Base-by-base conservation (phyloP, 2,888 invertebrate genomes). In the Lagria hirta region DNA sequence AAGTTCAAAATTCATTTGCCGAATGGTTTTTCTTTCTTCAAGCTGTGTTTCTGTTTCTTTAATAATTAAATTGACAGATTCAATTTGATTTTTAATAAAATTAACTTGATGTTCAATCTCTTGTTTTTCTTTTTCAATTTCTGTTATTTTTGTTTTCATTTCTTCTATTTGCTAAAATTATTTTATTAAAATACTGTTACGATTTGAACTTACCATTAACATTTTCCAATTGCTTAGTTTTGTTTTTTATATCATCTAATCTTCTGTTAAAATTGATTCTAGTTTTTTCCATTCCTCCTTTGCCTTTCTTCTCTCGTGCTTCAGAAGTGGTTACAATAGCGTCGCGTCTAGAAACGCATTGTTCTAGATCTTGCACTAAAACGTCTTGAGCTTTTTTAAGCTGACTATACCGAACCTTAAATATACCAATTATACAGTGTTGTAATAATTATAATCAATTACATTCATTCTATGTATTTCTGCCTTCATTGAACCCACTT, bases 401-500 rank as follows among this genome's bases (percentile, higher is more conserved):
- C 51, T 80, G 76, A 13, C 70, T 57, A 38, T 70, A 72, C 3
- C 75, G 61, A 4, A 75, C 72, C 73, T 74, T 51, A 24, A 44
- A 48, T 26, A 10, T 20, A 16, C 12, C 8, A 34, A 21, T 6
- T 28, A 38, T n/a, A 2, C 24, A 8, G 27, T 17, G 8, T 21
- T 38, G 11, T n/a, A 10, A 13, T 18, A 3, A 16, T 17, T 35
- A 34, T 27, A 8, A 7, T 17, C 5, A 3, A 33, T 72, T 65
- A 88, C 86, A 70, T 86, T 81, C 90, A 90, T 90, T 54, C 85
- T 78, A 58, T 89, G 89, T 60, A 91, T 89, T 74, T 91, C 90
- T 21, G 75, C 76, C 62, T 79, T 84, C 88, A 90, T 89, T 17
- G 76, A 76, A 0, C 82, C 82, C 11, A 88, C 78, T 66, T 89